Percentiles rank a stretch among this genome's conserved stretches.
Evolutionary conservation across 2,888 invertebrate genomes (phyloP).

Genomic region (Troides aeacus): DNA sequence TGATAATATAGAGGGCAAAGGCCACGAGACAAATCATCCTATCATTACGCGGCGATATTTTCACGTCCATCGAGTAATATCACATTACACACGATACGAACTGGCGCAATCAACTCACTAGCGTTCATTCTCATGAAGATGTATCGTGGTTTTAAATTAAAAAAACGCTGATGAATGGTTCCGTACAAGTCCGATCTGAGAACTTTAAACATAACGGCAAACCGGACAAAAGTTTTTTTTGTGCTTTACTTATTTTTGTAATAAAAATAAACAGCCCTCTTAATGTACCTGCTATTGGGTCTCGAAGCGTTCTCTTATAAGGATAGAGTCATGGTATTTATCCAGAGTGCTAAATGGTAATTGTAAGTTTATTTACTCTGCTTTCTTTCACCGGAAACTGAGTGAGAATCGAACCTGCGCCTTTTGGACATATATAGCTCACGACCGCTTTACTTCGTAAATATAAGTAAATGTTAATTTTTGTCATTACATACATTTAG

Average conservation of each 20-base stretch:
- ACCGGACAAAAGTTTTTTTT: neutral
- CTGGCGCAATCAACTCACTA: conserved; percentile 41
- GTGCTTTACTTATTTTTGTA: neutral
- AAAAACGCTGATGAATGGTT: conserved; percentile 49
- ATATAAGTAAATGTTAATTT: neutral
- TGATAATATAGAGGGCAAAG: conserved; percentile 30
- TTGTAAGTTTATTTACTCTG: no score
- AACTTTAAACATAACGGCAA: neutral
- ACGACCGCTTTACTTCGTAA: no score
- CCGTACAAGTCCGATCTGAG: conserved; percentile 24
- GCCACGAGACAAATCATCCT: conserved; percentile 44
- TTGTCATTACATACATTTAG: neutral
- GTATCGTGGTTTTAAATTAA: conserved; percentile 58
- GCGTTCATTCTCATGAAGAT: conserved; percentile 44
- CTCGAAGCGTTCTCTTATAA: no score
- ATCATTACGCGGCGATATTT: conserved; percentile 36
- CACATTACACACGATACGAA: conserved; percentile 35
- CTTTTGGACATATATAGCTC: no score
- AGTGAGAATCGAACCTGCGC: no score
- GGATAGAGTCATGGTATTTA: no score
- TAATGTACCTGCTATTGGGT: no score
- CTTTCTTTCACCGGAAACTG: no score
- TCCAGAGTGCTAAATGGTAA: no score
- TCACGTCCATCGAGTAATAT: conserved; percentile 36
- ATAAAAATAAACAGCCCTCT: no score